Percentiles rank a stretch among this genome's conserved stretches.
These are phyloP conservation scores for Drosophila bifasciata DNA, from an alignment of 1,140 invertebrate genomes.

Conservation along the genomic window DNA sequence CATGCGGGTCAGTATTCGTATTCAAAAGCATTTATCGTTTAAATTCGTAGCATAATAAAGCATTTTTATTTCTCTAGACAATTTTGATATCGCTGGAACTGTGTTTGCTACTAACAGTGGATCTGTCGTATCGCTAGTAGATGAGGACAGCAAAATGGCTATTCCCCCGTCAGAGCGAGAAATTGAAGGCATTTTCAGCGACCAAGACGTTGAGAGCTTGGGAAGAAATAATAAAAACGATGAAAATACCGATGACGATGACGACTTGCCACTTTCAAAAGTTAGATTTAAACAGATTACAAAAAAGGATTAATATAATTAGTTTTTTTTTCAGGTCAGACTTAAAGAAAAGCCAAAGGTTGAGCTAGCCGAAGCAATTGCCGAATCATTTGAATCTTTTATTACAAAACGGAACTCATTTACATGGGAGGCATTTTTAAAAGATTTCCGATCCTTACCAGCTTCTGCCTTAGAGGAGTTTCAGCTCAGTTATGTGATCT, in stretches of 20 bases:
- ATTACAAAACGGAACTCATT: conserved; percentile 73
- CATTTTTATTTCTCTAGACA: conserved; percentile 40
- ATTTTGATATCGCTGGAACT: conserved; percentile 36
- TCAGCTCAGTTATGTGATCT: conserved; percentile 81
- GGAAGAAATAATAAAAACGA: conserved; percentile 85
- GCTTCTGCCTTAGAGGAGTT: conserved; percentile 72
- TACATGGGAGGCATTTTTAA: conserved; percentile 78
- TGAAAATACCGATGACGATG: conserved; percentile 92
- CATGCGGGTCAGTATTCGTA: conserved; percentile 36
- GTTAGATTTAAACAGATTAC: conserved; percentile 76
- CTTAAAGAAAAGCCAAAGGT: conserved; percentile 85
- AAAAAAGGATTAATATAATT: neutral
- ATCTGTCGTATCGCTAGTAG: conserved; percentile 35
- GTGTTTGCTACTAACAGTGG: conserved; percentile 29
- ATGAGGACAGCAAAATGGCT: conserved; percentile 62
- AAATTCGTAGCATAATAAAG: neutral
- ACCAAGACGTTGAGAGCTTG: conserved; percentile 89
- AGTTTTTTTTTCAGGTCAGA: conserved; percentile 60
- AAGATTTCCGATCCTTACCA: conserved; percentile 75
- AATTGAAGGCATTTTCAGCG: conserved; percentile 91
- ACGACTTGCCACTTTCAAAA: conserved; percentile 92
- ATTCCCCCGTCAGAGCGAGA: conserved; percentile 61
- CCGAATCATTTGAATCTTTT: conserved; percentile 81
- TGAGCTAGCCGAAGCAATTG: conserved; percentile 72
- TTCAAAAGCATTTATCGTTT: neutral